These are phyloP conservation scores for Pyrrhia umbra DNA, from an alignment of 2,888 invertebrate species.

Conservation along the genomic window DNA sequence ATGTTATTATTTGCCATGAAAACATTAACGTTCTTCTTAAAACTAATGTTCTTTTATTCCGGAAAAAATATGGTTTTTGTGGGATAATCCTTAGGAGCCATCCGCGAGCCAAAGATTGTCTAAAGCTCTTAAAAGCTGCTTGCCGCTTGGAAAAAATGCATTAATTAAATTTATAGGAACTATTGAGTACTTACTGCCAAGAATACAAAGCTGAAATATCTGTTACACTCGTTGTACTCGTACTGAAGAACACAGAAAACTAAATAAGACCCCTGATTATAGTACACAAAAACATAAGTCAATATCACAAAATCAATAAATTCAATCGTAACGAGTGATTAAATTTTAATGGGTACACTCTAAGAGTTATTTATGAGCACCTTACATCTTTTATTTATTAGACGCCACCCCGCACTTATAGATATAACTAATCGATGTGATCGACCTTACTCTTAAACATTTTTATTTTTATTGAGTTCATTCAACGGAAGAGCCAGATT, in stretches of 20 bases:
- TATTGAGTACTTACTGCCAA: no score
- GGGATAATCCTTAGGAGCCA: no score
- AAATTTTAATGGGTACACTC: conserved; percentile 81
- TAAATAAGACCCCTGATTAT: neutral
- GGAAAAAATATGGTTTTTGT: no score
- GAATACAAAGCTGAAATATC: no score
- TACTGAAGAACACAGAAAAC: neutral
- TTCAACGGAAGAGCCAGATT: conserved; percentile 37
- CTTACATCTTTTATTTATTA: conserved; percentile 77
- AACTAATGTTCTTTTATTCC: no score
- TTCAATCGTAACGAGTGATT: conserved; percentile 78
- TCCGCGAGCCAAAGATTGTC: no score
- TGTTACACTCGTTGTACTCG: no score
- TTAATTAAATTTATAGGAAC: no score
- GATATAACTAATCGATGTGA: conserved; percentile 48
- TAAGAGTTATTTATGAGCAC: conserved; percentile 76
- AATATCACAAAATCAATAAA: conserved; percentile 76
- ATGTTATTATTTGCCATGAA: no score
- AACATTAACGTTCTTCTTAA: no score
- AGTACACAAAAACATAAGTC: conserved; percentile 9
- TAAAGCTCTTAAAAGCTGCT: no score
- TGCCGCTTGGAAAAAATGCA: no score
- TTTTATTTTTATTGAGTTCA: conserved; percentile 53
- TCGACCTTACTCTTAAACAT: conserved; percentile 38
- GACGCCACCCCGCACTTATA: conserved; percentile 61